phyloP scores from a whole-genome alignment of 2,888 invertebrate genomes.

The Drosophila bunnanda region DNA sequence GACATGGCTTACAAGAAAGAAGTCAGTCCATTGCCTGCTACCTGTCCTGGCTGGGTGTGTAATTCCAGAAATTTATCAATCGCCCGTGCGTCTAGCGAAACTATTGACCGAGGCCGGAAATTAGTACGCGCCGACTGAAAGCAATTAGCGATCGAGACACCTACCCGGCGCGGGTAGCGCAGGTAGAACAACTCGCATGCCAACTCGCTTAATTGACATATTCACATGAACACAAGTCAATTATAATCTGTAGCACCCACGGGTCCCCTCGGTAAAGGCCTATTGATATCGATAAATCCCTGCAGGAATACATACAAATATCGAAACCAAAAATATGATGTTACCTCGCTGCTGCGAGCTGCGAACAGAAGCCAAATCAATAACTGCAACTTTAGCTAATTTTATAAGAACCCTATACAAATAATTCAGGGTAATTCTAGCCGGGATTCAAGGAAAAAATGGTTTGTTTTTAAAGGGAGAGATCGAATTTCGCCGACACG shows the following conservation, averaged over 20 bases:
- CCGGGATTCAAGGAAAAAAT: slow-evolving; percentile 54
- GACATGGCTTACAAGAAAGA: slow-evolving; percentile 22
- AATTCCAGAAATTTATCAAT: slow-evolving; percentile 67
- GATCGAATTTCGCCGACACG: slow-evolving; percentile 80
- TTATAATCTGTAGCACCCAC: background rate
- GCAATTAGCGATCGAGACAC: slow-evolving; percentile 74
- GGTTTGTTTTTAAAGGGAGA: slow-evolving; percentile 67
- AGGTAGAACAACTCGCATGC: slow-evolving; percentile 6
- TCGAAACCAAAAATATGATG: slow-evolving; percentile 20
- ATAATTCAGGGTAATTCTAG: slow-evolving; percentile 63
- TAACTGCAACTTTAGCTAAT: slow-evolving; percentile 61
- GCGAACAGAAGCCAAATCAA: slow-evolving; percentile 78
- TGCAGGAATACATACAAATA: slow-evolving; percentile 6
- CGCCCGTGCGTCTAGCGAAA: slow-evolving; percentile 34
- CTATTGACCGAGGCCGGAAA: slow-evolving; percentile 53
- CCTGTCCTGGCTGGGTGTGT: slow-evolving; percentile 56
- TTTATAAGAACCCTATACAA: slow-evolving; percentile 31
- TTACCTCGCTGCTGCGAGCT: slow-evolving; percentile 2
- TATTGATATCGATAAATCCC: slow-evolving; percentile 7
- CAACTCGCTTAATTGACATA: background rate
- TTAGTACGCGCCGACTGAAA: slow-evolving; percentile 78
- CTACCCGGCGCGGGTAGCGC: slow-evolving; percentile 52
- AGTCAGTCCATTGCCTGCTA: slow-evolving; percentile 40
- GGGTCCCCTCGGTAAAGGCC: slow-evolving; percentile 3
- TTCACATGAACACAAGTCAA: slow-evolving; percentile 6